Conservation (phyloP, 1,140 invertebrate genomes). For the Stenopsyche tienmushanensis region DNA sequence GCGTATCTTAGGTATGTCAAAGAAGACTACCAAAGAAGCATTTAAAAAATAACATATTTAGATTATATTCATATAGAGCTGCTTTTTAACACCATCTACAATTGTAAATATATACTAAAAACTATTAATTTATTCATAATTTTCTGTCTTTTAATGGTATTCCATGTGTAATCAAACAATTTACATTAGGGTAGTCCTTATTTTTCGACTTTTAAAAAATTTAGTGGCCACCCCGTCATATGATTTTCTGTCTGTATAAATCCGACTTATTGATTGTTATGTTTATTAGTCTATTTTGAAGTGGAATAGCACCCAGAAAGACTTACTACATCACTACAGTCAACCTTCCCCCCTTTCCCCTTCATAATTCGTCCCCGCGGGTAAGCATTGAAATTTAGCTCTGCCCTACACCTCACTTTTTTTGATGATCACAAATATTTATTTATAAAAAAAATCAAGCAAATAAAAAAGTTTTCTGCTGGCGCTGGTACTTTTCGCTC, state of each 20-base stretch:
- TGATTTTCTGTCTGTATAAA: too few relatives aligned
- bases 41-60: background rate
- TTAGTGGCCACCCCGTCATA: too few relatives aligned
- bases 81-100: background rate
- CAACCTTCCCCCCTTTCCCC: background rate
- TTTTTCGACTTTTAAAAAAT: too few relatives aligned
- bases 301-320: too few relatives aligned
- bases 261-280: too few relatives aligned
- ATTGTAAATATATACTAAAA: background rate
- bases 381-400: background rate
- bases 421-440: background rate
- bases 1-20: too few relatives aligned
- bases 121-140: background rate
- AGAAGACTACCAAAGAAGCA: background rate
- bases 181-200: too few relatives aligned
- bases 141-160: background rate
- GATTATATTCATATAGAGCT: background rate
- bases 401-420: background rate
- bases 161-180: background rate
- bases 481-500: too few relatives aligned
- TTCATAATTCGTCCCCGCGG: background rate
- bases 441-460: too few relatives aligned
- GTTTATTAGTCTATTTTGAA: too few relatives aligned
- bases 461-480: too few relatives aligned
- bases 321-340: too few relatives aligned